A percentile compares a stretch with the other conserved stretches of the same genome.
phyloP scores from a whole-genome alignment of 2,113 vertebrate genomes.

The Brachypodius melanocephalos region DNA sequence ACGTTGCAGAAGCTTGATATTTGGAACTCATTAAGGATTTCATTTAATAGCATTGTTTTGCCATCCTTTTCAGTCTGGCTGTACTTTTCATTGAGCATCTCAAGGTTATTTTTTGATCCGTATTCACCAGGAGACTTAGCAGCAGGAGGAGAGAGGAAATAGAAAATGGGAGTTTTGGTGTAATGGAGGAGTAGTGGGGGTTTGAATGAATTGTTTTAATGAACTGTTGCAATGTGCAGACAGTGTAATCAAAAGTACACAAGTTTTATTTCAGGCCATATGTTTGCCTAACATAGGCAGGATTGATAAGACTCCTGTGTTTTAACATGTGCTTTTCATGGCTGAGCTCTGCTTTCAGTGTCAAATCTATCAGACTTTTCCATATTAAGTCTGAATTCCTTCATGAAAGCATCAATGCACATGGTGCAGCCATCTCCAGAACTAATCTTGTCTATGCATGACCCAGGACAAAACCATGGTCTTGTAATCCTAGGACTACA shows the following conservation, averaged over 20 bases:
- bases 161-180: background rate
- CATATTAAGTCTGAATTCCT: background rate
- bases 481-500: background rate
- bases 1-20: background rate
- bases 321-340: background rate
- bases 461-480: background rate
- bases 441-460: background rate
- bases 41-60: background rate
- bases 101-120: background rate
- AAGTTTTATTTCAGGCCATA: background rate
- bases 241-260: background rate
- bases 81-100: background rate
- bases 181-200: rapidly evolving
- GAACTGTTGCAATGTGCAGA: background rate
- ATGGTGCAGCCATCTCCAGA: background rate
- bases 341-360: background rate
- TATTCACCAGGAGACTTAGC: background rate
- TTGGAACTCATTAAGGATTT: background rate
- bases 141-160: background rate
- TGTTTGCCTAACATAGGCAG: background rate
- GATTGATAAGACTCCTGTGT: background rate
- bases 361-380: background rate
- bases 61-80: background rate
- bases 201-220: background rate
- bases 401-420: background rate